phyloP scores from a whole-genome alignment of 1,140 invertebrate species.

The Bombus waltoni region DNA sequence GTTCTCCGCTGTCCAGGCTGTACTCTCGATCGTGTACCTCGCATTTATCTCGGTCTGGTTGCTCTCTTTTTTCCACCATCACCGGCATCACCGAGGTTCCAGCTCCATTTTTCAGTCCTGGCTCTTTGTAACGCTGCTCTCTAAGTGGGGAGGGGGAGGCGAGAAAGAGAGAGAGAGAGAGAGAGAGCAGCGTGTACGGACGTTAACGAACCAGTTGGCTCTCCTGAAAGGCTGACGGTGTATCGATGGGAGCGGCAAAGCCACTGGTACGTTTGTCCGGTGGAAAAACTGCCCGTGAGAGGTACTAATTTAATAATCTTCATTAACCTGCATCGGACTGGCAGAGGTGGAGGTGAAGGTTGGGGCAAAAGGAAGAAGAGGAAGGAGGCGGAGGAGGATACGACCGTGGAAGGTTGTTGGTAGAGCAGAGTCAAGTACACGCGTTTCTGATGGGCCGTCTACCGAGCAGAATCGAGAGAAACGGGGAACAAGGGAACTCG shows the following conservation, averaged over 20 bases:
- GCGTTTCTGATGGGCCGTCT: slow-evolving; percentile 64
- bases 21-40: slow-evolving; percentile 21
- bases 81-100: background rate
- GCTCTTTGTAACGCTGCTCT: slow-evolving; percentile 30
- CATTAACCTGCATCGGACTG: slow-evolving; percentile 66
- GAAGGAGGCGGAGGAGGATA: slow-evolving; percentile 48
- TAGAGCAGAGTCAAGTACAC: slow-evolving; percentile 67
- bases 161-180: background rate
- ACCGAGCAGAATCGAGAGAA: slow-evolving; percentile 56
- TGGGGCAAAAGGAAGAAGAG: slow-evolving; percentile 23
- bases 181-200: background rate
- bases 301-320: slow-evolving; percentile 79
- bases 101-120: slow-evolving; percentile 42
- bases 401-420: slow-evolving; percentile 65
- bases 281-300: slow-evolving; percentile 65
- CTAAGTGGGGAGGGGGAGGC: background rate
- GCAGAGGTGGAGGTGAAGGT: slow-evolving; percentile 28
- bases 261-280: slow-evolving; percentile 32
- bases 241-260: slow-evolving; percentile 18
- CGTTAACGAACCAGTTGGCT: slow-evolving; percentile 57
- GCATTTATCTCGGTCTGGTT: slow-evolving; percentile 24
- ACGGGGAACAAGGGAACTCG: slow-evolving; percentile 48
- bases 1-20: background rate
- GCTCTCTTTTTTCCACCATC: background rate
- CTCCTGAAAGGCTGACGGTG: slow-evolving; percentile 3